These are phyloP conservation scores for Geotria australis DNA, from an alignment of 2,797 vertebrate species.

Conservation along the genomic window DNA sequence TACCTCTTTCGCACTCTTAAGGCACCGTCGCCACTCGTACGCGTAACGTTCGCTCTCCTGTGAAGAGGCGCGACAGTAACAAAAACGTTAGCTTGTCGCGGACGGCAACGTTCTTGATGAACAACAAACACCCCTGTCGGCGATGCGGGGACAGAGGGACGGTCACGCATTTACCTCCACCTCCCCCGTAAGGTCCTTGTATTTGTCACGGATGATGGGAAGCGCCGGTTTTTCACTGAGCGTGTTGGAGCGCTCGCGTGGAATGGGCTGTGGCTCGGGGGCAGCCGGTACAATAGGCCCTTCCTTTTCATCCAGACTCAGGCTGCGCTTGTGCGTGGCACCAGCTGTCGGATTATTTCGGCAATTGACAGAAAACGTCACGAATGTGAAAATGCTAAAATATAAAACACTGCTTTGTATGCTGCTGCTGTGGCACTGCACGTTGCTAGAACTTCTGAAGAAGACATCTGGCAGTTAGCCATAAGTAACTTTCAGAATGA, in stretches of 20 bases:
- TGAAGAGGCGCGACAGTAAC: conserved; percentile 2
- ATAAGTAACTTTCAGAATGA: too few species aligned
- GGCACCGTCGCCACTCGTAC: conserved; percentile 82
- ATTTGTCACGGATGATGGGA: conserved; percentile 89
- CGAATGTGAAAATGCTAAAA: too few species aligned
- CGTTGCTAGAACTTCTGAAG: too few species aligned
- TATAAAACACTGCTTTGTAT: too few species aligned
- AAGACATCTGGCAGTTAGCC: too few species aligned
- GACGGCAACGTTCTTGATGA: too few species aligned
- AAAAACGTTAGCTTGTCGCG: neutral
- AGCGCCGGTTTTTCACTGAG: conserved; percentile 59
- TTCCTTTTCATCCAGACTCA: conserved; percentile 81
- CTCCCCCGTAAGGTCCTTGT: conserved; percentile 88
- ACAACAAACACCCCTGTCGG: neutral
- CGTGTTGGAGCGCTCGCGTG: conserved; percentile 69
- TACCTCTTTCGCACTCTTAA: conserved; percentile 70
- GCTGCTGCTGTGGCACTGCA: too few species aligned
- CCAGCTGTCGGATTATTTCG: too few species aligned
- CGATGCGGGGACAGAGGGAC: neutral
- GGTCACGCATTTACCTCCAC: conserved; percentile 44
- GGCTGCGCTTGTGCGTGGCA: conserved; percentile 52
- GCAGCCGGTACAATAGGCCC: conserved; percentile 36
- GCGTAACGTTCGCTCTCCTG: conserved; percentile 92
- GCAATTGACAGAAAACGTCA: too few species aligned
- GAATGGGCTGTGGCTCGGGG: conserved; percentile 40